These are phyloP conservation scores for Lerista edwardsae DNA, from an alignment of 2,797 vertebrate genomes.

Conservation along the genomic window DNA sequence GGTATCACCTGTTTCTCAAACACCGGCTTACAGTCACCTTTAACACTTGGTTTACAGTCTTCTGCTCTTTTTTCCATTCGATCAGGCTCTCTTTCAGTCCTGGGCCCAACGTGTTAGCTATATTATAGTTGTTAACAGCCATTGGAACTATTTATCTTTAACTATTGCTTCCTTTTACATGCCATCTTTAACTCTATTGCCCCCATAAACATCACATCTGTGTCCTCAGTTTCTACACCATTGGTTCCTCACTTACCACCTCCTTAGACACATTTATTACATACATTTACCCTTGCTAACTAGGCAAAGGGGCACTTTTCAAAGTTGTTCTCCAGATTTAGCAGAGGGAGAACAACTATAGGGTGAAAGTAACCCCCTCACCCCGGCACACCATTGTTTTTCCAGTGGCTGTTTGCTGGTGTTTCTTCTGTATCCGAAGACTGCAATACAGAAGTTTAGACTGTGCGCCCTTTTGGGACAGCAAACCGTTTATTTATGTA, in stretches of 20 bases:
- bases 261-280: constrained; percentile 51
- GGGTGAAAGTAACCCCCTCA: too few species aligned
- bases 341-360: too few species aligned
- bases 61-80: constrained; percentile 35
- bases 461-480: too few species aligned
- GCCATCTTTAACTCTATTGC: constrained; percentile 64
- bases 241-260: constrained; percentile 7
- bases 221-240: constrained; percentile 54
- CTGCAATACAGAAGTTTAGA: too few species aligned
- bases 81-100: constrained; percentile 43
- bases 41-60: constrained; percentile 29
- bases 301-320: too few species aligned
- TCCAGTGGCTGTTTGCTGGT: too few species aligned
- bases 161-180: constrained; percentile 56
- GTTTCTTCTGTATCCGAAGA: too few species aligned
- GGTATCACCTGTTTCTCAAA: constrained; percentile 39
- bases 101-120: constrained; percentile 39
- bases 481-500: too few species aligned
- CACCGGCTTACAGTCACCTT: constrained; percentile 20
- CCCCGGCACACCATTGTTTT: too few species aligned
- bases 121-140: constrained; percentile 42
- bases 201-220: constrained; percentile 69
- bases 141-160: constrained; percentile 42
- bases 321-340: too few species aligned
- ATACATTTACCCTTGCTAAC: too few species aligned